phyloP scores from a whole-genome alignment of 1,140 invertebrate genomes.

The Drosophila sturtevanti region DNA sequence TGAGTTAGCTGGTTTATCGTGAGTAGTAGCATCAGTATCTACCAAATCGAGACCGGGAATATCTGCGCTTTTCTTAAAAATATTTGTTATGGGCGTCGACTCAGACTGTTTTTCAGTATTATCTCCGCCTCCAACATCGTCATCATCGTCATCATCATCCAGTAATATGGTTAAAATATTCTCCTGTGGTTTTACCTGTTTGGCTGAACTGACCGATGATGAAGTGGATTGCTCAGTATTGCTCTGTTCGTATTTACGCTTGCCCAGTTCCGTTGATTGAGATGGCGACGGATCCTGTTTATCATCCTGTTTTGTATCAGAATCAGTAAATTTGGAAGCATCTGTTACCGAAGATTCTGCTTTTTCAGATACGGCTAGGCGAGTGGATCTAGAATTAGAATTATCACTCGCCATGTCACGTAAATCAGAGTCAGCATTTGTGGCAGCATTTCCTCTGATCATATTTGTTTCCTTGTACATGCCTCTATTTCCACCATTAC shows the following conservation, averaged over 20 bases:
- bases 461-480: neutral
- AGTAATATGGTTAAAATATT: conserved; percentile 51
- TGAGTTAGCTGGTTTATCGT: conserved; percentile 53
- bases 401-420: neutral
- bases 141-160: conserved; percentile 66
- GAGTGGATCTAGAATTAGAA: neutral
- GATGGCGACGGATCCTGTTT: neutral
- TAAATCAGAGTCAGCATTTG: neutral
- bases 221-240: neutral
- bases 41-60: conserved; percentile 88
- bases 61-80: conserved; percentile 82
- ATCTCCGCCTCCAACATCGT: conserved; percentile 6
- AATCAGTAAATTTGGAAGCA: too few species aligned
- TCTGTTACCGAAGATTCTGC: neutral
- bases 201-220: conserved; percentile 8
- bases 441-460: neutral
- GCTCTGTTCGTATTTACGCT: conserved; percentile 30
- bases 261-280: conserved; percentile 20
- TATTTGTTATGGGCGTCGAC: conserved; percentile 55
- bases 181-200: conserved; percentile 43
- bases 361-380: too few species aligned
- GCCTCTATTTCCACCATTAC: neutral
- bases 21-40: conserved; percentile 35
- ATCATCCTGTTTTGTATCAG: neutral
- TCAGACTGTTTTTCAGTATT: neutral